Evolutionary conservation across 2,113 vertebrate genomes (phyloP).

Genomic region (Cyprinodon tularosa): DNA sequence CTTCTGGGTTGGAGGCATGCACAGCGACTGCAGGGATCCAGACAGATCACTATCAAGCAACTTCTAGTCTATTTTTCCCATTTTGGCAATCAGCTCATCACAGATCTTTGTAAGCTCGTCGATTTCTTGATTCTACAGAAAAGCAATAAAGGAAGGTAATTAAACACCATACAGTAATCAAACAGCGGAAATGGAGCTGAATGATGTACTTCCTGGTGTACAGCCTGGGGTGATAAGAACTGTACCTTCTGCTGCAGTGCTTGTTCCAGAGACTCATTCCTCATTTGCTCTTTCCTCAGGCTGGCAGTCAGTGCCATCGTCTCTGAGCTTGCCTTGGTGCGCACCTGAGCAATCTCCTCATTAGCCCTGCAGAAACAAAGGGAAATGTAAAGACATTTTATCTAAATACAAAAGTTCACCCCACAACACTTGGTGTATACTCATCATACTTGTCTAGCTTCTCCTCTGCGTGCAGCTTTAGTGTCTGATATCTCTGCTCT

Average conservation of each 20-base stretch:
- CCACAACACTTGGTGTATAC: neutral
- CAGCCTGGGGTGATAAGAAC: neutral
- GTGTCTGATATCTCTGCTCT: conserved; percentile 94
- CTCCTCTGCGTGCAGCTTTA: conserved; percentile 95
- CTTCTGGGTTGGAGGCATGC: conserved; percentile 49
- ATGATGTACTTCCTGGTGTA: neutral
- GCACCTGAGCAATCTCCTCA: conserved; percentile 96
- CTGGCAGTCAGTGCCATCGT: conserved; percentile 87
- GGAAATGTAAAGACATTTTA: neutral
- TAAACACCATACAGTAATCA: neutral
- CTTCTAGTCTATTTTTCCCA: conserved; percentile 88
- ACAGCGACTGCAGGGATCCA: conserved; percentile 16
- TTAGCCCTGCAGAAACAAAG: conserved; percentile 83
- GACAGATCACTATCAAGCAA: conserved; percentile 32
- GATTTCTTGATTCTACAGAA: conserved; percentile 92
- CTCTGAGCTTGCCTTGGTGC: conserved; percentile 88
- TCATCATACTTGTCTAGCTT: conserved; percentile 94
- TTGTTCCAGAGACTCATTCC: conserved; percentile 94
- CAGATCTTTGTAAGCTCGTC: conserved; percentile 99
- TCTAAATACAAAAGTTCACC: neutral
- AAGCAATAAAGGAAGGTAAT: neutral
- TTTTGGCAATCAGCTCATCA: conserved; percentile 95
- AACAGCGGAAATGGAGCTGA: neutral
- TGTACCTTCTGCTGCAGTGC: conserved; percentile 93
- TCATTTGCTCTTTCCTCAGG: conserved; percentile 97